phyloP scores from a whole-genome alignment of 2,797 vertebrate species.

The Oreonectes daqikongensis region DNA sequence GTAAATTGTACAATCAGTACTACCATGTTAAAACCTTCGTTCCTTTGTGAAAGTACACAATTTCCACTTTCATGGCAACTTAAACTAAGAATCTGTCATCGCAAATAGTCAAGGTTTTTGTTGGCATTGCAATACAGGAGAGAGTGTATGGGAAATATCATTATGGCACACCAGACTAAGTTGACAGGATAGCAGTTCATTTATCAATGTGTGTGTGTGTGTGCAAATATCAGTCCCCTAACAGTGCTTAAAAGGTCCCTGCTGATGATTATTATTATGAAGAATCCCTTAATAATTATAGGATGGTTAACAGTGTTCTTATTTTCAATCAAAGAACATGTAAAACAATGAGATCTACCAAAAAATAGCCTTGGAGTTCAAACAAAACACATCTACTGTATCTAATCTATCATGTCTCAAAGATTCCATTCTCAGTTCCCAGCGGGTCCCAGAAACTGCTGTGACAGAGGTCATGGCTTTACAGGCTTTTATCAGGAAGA shows the following conservation, averaged over 20 bases:
- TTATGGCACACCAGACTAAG: slow-evolving; percentile 1
- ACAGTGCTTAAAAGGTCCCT: neutral
- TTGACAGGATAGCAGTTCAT: slow-evolving; percentile 13
- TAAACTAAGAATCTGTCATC: slow-evolving; percentile 4
- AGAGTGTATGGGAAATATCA: slow-evolving; percentile 23
- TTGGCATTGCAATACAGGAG: slow-evolving; percentile 4
- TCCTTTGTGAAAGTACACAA: neutral
- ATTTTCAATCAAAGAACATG: neutral
- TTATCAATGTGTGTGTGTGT: slow-evolving; percentile 9
- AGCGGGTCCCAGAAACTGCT: slow-evolving; percentile 29
- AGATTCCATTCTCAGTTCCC: slow-evolving; percentile 35
- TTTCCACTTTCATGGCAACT: slow-evolving; percentile 20
- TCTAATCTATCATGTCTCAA: slow-evolving; percentile 10
- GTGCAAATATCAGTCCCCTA: neutral
- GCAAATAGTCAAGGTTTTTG: slow-evolving; percentile 12
- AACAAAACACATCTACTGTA: neutral
- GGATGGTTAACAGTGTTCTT: neutral
- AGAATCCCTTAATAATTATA: slow-evolving; percentile 4
- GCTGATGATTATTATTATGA: neutral
- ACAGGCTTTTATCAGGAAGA: slow-evolving; percentile 35
- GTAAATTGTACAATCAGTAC: too few species aligned
- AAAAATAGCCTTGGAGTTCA: neutral
- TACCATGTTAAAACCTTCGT: neutral
- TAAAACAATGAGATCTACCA: neutral
- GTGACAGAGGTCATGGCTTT: slow-evolving; percentile 25